Evolutionary conservation across 2,113 vertebrate species (phyloP).

Genomic region (Bombycilla garrulus): DNA sequence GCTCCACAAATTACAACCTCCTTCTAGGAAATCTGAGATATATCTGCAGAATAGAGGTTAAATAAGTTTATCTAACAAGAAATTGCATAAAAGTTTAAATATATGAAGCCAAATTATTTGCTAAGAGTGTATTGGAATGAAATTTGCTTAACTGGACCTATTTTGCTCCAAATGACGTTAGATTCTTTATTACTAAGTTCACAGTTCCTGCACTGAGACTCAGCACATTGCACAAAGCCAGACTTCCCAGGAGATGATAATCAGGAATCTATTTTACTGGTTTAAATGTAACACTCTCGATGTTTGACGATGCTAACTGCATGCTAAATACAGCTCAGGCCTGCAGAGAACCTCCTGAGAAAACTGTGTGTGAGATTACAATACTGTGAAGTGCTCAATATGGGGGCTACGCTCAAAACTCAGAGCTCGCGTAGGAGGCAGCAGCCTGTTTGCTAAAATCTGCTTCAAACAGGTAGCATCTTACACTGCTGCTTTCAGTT

Average conservation of each 20-base stretch:
- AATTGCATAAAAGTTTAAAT: neutral
- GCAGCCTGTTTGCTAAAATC: neutral
- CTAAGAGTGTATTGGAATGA: neutral
- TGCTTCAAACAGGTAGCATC: neutral
- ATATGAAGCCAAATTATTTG: neutral
- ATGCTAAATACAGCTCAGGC: slow-evolving; percentile 8
- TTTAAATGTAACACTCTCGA: neutral
- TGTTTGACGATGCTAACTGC: neutral
- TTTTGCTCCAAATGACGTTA: neutral
- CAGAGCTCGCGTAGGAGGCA: neutral
- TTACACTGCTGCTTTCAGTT: neutral
- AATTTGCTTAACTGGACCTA: neutral
- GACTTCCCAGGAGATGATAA: neutral
- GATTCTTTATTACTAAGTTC: neutral
- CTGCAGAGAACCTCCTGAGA: neutral
- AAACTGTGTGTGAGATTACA: neutral
- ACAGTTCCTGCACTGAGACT: neutral
- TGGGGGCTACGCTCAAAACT: neutral
- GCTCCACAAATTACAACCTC: neutral
- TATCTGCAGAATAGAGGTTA: neutral
- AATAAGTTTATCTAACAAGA: neutral
- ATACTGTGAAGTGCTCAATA: neutral
- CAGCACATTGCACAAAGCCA: neutral
- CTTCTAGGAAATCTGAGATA: neutral
- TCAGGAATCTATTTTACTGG: neutral